These are phyloP conservation scores for Cuniculus paca DNA, from an alignment of 2,797 vertebrate species.

Conservation along the genomic window DNA sequence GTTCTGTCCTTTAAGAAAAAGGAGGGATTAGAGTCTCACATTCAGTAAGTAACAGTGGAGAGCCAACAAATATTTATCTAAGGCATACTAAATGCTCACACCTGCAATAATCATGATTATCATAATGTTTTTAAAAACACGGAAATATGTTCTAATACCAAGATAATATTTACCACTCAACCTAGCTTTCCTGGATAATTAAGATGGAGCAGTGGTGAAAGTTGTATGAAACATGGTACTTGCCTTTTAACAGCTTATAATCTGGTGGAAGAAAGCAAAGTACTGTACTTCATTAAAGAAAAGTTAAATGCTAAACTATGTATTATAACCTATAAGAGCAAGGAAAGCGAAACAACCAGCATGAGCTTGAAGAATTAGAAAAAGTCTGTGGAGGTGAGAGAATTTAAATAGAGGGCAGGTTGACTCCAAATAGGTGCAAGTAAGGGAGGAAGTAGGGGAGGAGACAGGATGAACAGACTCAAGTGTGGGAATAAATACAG, in stretches of 20 bases:
- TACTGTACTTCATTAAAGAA: slow-evolving; percentile 48
- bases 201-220: slow-evolving; percentile 42
- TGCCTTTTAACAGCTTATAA: slow-evolving; percentile 69
- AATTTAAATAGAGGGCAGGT: slow-evolving; percentile 22
- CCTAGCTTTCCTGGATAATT: slow-evolving; percentile 53
- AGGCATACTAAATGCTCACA: slow-evolving; percentile 50
- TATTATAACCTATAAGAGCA: slow-evolving; percentile 31
- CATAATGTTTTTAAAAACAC: background rate
- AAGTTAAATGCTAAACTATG: slow-evolving; percentile 57
- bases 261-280: slow-evolving; percentile 60
- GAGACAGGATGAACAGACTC: background rate
- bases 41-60: slow-evolving; percentile 32
- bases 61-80: slow-evolving; percentile 57
- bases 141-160: slow-evolving; percentile 51
- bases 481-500: slow-evolving; percentile 13
- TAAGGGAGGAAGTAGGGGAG: background rate
- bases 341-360: background rate
- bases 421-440: background rate
- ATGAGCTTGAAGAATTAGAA: slow-evolving; percentile 22
- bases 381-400: slow-evolving; percentile 19
- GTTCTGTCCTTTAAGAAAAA: slow-evolving; percentile 69
- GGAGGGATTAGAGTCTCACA: slow-evolving; percentile 33
- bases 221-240: slow-evolving; percentile 55
- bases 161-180: slow-evolving; percentile 56
- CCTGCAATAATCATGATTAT: slow-evolving; percentile 43